Evolutionary conservation across 2,888 invertebrate species (phyloP), one percentile per base, ranked within the genome.

Genomic region (Drosophila eohydei): DNA sequence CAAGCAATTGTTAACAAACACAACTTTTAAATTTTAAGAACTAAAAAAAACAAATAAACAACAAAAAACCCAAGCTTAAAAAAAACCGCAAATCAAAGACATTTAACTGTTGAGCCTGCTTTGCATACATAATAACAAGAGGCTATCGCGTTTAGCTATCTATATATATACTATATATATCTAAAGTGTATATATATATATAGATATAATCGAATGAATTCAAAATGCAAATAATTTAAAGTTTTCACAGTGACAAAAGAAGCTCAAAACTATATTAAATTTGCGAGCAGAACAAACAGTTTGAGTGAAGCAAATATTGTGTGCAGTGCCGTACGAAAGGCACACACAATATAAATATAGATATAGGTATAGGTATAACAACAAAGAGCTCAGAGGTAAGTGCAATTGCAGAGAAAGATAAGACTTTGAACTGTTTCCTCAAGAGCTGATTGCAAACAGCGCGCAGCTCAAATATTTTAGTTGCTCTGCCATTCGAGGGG

Each of bases 291-390:
- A 75, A 74, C 76, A 76, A 80, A 76, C 61, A 65, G 65, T 55
- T 80, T 76, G 76, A 80, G 75, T 76, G 64, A 76, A 62, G 58
- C 58, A 80, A 64, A 68, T 61, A 79, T 38, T n/a, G 52, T 36
- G 32, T 41, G 12, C 16, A 40, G 32, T 21, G 36, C 16, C 14
- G 16, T 46, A 6, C 11, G 44, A 40, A 38, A 50, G 46, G 7
- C 14, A 16, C 9, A 63, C 36, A 52, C n/a, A 58, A 61, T n/a
- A 59, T n/a, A 38, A 3, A 9, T 46, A 46, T 46, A 50, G 50
- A 76, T 59, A 46, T 55, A 44, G 21, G 26, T 26, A 44, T 26
- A 28, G 57, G n/a, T 46, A 61, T 57, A 70, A 21, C 50, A 14
- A 21, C 55, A 46, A 36, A 56, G 40, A 58, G 56, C 40, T 21